phyloP scores from a whole-genome alignment of 1,140 invertebrate species.

The honey bee (Apis mellifera) region DNA sequence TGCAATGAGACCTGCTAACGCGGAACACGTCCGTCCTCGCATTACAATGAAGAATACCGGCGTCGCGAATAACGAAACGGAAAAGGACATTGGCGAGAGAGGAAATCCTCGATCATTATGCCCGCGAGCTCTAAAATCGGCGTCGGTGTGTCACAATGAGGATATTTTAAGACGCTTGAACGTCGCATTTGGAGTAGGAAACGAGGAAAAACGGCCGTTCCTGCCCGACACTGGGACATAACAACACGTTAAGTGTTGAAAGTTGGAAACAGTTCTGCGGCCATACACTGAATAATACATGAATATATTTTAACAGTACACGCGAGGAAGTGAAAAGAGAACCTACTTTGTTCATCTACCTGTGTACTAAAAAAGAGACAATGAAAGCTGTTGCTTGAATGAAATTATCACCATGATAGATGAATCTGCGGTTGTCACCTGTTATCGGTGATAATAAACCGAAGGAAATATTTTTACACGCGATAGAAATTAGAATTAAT shows the following conservation, averaged over 20 bases:
- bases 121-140: background rate
- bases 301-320: background rate
- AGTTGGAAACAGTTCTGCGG: slow-evolving; percentile 5
- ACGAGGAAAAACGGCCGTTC: background rate
- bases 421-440: background rate
- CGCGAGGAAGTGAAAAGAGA: background rate
- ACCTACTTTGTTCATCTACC: background rate
- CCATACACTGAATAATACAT: slow-evolving; percentile 1
- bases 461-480: too few relatives aligned
- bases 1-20: slow-evolving; percentile 47
- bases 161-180: background rate
- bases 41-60: slow-evolving; percentile 35
- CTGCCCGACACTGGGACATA: background rate
- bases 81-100: background rate
- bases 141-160: background rate
- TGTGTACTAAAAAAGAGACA: background rate
- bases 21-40: slow-evolving; percentile 47
- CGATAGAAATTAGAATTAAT: too few relatives aligned
- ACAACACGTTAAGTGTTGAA: background rate
- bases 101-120: slow-evolving; percentile 27
- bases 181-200: background rate
- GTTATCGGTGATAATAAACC: too few relatives aligned
- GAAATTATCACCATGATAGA: background rate
- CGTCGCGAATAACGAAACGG: slow-evolving; percentile 21
- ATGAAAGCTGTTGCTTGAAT: background rate